These are phyloP conservation scores for Aleiodes leptofemur DNA, from an alignment of 2,888 invertebrate genomes.

Conservation along the genomic window DNA sequence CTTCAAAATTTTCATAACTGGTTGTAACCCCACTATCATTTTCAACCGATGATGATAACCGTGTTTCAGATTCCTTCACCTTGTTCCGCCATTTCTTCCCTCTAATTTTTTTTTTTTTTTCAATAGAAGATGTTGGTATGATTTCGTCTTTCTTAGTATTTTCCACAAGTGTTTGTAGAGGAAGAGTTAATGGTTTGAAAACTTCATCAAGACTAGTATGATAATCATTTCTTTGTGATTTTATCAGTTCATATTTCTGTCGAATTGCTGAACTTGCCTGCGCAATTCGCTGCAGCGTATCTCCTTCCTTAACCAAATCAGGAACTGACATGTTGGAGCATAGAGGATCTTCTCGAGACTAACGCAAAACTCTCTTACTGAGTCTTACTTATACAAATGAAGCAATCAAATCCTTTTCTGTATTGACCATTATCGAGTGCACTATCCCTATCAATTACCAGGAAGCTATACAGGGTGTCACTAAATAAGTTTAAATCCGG, in stretches of 20 bases:
- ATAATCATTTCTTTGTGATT: not conserved
- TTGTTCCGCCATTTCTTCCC: slow-evolving; percentile 1
- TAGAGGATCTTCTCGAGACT: not conserved
- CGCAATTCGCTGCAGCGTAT: slow-evolving; percentile 26
- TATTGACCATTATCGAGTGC: not conserved
- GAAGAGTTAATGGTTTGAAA: slow-evolving; percentile 35
- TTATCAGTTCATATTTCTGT: not conserved
- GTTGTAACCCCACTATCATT: slow-evolving; percentile 23
- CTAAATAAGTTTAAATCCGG: too few species aligned
- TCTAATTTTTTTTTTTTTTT: too few species aligned
- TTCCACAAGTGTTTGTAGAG: not conserved
- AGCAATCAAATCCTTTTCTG: not conserved
- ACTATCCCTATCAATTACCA: slow-evolving; percentile 32
- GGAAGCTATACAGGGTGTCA: too few species aligned
- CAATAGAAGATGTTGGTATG: too few species aligned
- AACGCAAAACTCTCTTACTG: not conserved
- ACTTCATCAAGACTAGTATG: not conserved
- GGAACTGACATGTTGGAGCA: slow-evolving; percentile 42
- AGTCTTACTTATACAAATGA: not conserved
- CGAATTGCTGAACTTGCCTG: slow-evolving; percentile 40
- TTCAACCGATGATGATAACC: slow-evolving; percentile 8
- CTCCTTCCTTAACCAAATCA: not conserved
- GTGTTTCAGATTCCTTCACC: slow-evolving; percentile 41
- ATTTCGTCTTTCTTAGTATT: too few species aligned
- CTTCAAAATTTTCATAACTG: too few species aligned